phyloP scores from a whole-genome alignment of 2,888 invertebrate species.

The Tholera decimalis region DNA sequence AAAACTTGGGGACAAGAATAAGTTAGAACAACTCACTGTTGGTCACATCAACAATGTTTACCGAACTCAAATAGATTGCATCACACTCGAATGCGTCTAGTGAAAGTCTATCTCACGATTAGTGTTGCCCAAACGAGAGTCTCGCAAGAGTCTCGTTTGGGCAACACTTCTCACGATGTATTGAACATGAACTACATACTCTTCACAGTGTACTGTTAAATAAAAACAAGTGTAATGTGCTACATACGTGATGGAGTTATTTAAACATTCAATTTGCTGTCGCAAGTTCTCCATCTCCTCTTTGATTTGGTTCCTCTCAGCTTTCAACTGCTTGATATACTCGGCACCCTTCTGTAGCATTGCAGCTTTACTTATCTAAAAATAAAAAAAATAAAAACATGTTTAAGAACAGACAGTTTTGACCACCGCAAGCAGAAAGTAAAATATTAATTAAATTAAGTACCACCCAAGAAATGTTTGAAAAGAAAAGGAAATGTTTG shows the following conservation, averaged over 20 bases:
- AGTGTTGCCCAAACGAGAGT: no score
- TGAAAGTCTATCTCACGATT: background rate
- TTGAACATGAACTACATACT: background rate
- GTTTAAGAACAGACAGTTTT: background rate
- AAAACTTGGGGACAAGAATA: no score
- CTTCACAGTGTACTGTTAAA: background rate
- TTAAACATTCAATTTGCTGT: conserved; percentile 97
- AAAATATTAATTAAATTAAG: background rate
- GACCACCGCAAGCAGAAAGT: no score
- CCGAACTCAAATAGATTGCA: background rate
- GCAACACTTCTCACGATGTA: background rate
- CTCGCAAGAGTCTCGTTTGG: no score
- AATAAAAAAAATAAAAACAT: background rate
- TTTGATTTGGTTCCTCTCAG: conserved; percentile 96
- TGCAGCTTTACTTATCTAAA: conserved; percentile 97
- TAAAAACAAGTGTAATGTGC: background rate
- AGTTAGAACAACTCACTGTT: background rate
- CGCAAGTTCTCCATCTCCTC: conserved; percentile 97
- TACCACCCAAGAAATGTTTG: no score
- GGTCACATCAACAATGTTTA: background rate
- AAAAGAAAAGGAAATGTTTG: no score
- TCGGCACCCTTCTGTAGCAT: conserved; percentile 99
- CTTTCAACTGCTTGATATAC: conserved; percentile 97
- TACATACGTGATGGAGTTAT: conserved; percentile 96
- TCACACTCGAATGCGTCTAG: background rate